These are phyloP conservation scores for Oncorhynchus gorbuscha DNA, from an alignment of 2,113 vertebrate species.

Conservation along the genomic window DNA sequence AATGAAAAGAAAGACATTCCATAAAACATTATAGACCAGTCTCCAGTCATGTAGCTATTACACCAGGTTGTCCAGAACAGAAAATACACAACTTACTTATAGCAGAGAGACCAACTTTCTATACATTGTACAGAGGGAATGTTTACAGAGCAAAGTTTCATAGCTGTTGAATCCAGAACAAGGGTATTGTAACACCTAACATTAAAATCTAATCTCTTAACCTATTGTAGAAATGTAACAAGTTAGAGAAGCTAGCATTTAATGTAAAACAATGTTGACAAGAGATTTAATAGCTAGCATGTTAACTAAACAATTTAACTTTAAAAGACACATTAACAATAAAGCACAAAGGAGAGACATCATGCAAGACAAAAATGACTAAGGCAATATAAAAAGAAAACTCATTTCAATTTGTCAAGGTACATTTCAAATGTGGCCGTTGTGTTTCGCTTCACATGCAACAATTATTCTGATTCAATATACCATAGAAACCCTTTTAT, in stretches of 20 bases:
- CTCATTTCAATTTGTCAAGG: not conserved
- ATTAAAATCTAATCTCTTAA: slow-evolving; percentile 74
- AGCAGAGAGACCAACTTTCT: slow-evolving; percentile 75
- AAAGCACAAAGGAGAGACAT: no score
- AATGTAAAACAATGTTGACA: slow-evolving; percentile 18
- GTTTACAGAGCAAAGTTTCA: slow-evolving; percentile 79
- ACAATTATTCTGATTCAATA: not conserved
- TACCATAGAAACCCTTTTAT: not conserved
- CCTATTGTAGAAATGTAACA: slow-evolving; percentile 80
- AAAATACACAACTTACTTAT: slow-evolving; percentile 91
- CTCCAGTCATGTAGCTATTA: slow-evolving; percentile 30
- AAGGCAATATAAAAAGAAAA: not conserved
- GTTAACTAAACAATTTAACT: not conserved
- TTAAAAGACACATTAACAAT: no score
- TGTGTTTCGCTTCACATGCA: not conserved
- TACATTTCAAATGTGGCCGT: not conserved
- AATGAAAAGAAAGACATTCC: slow-evolving; percentile 42
- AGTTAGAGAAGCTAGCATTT: slow-evolving; percentile 21
- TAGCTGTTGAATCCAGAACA: slow-evolving; percentile 75
- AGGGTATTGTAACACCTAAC: slow-evolving; percentile 68
- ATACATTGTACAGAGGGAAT: slow-evolving; percentile 74
- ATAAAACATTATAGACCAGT: slow-evolving; percentile 38
- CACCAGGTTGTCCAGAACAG: slow-evolving; percentile 49
- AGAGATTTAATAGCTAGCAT: slow-evolving; percentile 10
- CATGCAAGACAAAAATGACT: no score